phyloP scores from a whole-genome alignment of 2,113 vertebrate genomes.

The Triplophysa siluroides region DNA sequence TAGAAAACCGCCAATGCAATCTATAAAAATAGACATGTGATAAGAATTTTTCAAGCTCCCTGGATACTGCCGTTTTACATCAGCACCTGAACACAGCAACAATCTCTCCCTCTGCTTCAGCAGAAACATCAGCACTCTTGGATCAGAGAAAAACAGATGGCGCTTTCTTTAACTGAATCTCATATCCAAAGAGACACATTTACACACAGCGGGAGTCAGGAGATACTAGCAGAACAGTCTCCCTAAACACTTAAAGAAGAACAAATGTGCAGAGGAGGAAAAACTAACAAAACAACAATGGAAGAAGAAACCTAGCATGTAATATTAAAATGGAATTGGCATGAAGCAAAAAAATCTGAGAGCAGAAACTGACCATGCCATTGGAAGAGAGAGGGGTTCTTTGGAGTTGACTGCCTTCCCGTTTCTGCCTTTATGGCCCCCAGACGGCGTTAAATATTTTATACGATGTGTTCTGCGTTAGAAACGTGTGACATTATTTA shows the following conservation, averaged over 20 bases:
- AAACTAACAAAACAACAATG: slow-evolving; percentile 10
- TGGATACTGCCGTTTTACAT: not conserved
- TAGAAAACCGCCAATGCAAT: not conserved
- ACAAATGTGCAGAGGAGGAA: slow-evolving; percentile 5
- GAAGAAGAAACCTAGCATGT: not conserved
- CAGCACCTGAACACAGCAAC: not conserved
- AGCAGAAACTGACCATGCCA: slow-evolving; percentile 30
- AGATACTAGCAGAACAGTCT: not conserved
- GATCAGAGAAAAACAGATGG: slow-evolving; percentile 31
- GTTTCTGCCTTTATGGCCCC: slow-evolving; percentile 52
- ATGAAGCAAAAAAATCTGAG: not conserved
- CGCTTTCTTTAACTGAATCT: slow-evolving; percentile 8
- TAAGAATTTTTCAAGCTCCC: not conserved
- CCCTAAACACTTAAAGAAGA: slow-evolving; percentile 2
- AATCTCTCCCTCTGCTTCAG: not conserved
- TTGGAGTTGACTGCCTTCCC: slow-evolving; percentile 37
- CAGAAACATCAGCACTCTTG: slow-evolving; percentile 1
- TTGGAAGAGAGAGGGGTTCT: slow-evolving; percentile 34
- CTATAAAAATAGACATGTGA: slow-evolving; percentile 2
- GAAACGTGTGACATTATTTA: slow-evolving; percentile 63
- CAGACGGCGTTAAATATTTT: slow-evolving; percentile 70
- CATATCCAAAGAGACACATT: slow-evolving; percentile 22
- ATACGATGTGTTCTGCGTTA: slow-evolving; percentile 52
- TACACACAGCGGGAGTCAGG: slow-evolving; percentile 41
- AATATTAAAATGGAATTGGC: not conserved